Base-by-base conservation (phyloP, 2,888 invertebrate genomes). In the Venusia cambrica region DNA sequence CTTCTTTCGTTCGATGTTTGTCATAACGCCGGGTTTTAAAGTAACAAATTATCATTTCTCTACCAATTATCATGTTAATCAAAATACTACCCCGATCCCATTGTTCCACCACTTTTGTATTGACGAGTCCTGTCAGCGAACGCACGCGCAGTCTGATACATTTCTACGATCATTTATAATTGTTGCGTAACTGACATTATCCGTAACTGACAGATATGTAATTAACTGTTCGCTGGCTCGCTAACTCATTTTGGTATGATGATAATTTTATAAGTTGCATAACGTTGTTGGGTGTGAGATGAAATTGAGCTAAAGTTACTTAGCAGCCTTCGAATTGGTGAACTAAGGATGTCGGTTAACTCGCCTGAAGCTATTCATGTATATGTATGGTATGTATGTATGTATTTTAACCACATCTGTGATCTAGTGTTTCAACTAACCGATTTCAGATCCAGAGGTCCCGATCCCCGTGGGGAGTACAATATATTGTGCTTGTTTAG, bases 161-260 rank as follows among this genome's bases (percentile, higher is more conserved):
- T 48, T 33, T 27, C 26, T 28, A 38, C 28, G 38, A 49, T 51
- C 60, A 62, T 60, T 60, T 53, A 39, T 54, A 41, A 57, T 35
- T 21, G 34, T 60, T 57, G 46, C 42, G 41, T 48, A 46, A 55
- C 37, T 49, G 57, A 54, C 62, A 56, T 42, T 48, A 3, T 24
- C 54, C 38, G 42, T 48, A 22, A 18, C 18, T 19, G 38, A 31
- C 28, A 34, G 33, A 29, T 29, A 8, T 15, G 25, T 38, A 39
- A 39, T 39, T 39, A 29, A 14, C 18, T 11, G 19, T n/a, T 15
- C 26, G 6, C 7, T 4, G 15, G 18, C 11, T 18, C 24, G 9
- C 24, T 18, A 18, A 32, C 24, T 12, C 7, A 32, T 33, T 39
- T 5, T 20, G 34, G 22, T 13, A 7, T 20, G 12, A 28, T 19